Base-by-base conservation (phyloP, 2,113 vertebrate genomes). In the Ptyas mucosa region DNA sequence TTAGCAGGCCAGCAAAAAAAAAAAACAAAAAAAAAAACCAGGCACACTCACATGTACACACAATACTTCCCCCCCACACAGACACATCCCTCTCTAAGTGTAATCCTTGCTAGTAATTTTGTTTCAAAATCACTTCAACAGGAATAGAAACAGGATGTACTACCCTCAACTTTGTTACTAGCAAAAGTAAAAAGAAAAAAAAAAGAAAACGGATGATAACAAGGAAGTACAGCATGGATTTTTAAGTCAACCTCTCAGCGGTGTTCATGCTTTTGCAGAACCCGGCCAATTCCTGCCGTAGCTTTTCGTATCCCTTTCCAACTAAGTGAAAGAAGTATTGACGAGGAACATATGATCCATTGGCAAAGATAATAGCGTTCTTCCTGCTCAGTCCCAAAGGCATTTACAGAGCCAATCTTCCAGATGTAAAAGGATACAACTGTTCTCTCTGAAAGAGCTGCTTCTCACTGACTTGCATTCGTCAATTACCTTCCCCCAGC, bases 381-480 rank as follows among this genome's bases (percentile, higher is more conserved):
- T 75, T 91, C 49, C 81, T 91, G 11, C 81, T 21, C 87, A 34
- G 1, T 0, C 88, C 88, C 6, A 85, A 52, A 26, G 91, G 75
- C 23, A 2, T 87, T 94, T 91, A 92, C 46, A 91, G n/a, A 93
- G 64, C n/a, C 91, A 43, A 21, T 1, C 75, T 49, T 93, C 88
- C 43, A 90, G 0, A 85, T 91, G 85, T 0, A 94, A 43, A 20
- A 94, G 39, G 89, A 93, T 15, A 91, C 26, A 43, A 93, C 55
- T 46, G 93, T 26, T 9, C 87, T 9, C 87, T 61, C 58, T 3
- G n/a, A 85, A 87, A 85, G 52, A 94, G 69, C 49, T 91, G 4
- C 91, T 87, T 85, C 14, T 89, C 26, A 88, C 11, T 9, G 9
- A 87, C 7, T 11, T 91, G n/a, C 6, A 89, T 39, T 51, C 26